Percentiles rank a stretch among this genome's conserved stretches.
These are phyloP conservation scores for Pygoscelis adeliae DNA, from an alignment of 2,113 vertebrate species.

Conservation along the genomic window DNA sequence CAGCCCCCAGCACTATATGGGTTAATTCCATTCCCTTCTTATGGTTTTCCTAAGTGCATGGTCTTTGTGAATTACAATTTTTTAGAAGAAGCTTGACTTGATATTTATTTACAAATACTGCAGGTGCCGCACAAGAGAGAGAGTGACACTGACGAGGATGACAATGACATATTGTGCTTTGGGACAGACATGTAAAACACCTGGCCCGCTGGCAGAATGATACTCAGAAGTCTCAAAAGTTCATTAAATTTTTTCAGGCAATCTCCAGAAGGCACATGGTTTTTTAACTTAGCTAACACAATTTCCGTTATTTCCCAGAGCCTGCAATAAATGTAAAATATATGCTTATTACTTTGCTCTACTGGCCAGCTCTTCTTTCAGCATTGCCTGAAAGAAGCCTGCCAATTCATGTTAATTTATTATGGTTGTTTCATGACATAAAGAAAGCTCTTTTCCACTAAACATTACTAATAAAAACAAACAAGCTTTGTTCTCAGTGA, in stretches of 20 bases:
- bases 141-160: not conserved
- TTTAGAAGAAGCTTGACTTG: not conserved
- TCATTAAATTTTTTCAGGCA: not conserved
- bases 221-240: not conserved
- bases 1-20: fast-evolving
- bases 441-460: not conserved
- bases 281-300: not conserved
- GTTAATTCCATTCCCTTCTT: not conserved
- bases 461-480: not conserved
- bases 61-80: not conserved
- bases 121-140: not conserved
- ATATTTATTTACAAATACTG: not conserved
- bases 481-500: not conserved
- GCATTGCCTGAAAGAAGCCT: not conserved
- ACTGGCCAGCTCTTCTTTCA: not conserved
- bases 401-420: not conserved
- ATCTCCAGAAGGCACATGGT: not conserved
- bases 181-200: not conserved
- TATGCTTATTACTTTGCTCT: not conserved
- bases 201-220: not conserved
- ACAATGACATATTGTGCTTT: not conserved
- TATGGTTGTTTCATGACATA: not conserved
- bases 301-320: not conserved
- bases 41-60: not conserved
- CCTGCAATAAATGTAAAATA: not conserved